Evolutionary conservation across 2,888 invertebrate genomes (phyloP), one percentile per base, ranked within the genome.

Genomic region (Heteromyza rotundicornis): DNA sequence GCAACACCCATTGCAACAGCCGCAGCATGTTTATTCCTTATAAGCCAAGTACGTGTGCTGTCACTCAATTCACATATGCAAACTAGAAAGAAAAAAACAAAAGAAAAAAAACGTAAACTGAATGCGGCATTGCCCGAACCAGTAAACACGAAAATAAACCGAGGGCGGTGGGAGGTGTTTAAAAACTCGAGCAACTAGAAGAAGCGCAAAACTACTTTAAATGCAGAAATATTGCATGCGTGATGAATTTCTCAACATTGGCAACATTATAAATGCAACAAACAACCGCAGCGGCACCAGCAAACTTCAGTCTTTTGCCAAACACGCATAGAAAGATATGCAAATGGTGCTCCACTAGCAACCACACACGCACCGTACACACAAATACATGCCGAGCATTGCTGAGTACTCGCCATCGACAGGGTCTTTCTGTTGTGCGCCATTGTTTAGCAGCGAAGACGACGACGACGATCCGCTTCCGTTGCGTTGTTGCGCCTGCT

Each of bases 261-360:
- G 62, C 55, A 62, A 32, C 54, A 62, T 59, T 62, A 55, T 59
- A 59, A 55, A 62, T 62, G 51, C 62, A 62, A 55, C 62, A 59
- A 61, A 62, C 59, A 51, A 55, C 55, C 16, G 40, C 40, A 27
- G 27, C 27, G 27, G 27, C 27, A 27, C n/a, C n/a, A n/a, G n/a
- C n/a, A n/a, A n/a, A n/a, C n/a, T n/a, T n/a, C n/a, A n/a, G n/a
- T n/a, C n/a, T n/a, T n/a, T n/a, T n/a, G n/a, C n/a, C n/a, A n/a
- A n/a, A n/a, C n/a, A n/a, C n/a, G n/a, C n/a, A n/a, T n/a, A n/a
- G n/a, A n/a, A n/a, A n/a, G n/a, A 40, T 40, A 40, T 40, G 40
- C 40, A 40, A 40, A 40, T 40, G 40, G 3, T 40, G 40, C 40
- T 40, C n/a, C 40, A n/a, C 10, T 5, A 7, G 27, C 27, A 10